Evolutionary conservation across 2,113 vertebrate species (phyloP), one percentile per base, ranked within the genome.

Genomic region (Oceanodroma tethys): DNA sequence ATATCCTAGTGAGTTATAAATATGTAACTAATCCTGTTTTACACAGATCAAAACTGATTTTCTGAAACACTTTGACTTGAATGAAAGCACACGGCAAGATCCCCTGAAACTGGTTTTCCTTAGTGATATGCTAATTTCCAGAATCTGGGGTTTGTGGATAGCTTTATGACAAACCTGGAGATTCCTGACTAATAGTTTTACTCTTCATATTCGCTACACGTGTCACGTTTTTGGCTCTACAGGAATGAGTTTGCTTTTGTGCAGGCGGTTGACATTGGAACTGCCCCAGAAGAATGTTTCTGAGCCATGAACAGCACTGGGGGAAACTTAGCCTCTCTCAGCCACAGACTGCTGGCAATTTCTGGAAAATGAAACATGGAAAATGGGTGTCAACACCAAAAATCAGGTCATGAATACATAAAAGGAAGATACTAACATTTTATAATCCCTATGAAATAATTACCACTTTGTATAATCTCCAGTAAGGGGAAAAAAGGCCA

Each of bases 251-350:
- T 92, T 92, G 1, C 2, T 65, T 88, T 82, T 40, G 18, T 73
- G 11, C 40, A 70, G 32, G 16, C 3, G 2, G 3, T 15, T 93
- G 30, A 13, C 42, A 34, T 30, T 65, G 17, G 29, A 79, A 21
- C 7, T 60, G 2, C 6, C 22, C 9, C 78, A 95, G n/a, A 74
- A 85, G 17, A 73, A 36, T 9, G 3, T 45, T 85, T 71, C 6
- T 81, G 14, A 48, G 22, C 42, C 22, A 48, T 7, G 9, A 67
- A 52, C 8, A 38, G 2, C 1, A 0, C 2, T 63, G 19, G 8
- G 4, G 4, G 18, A 76, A 93, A n/a, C 6, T 43, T 25, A 40
- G 3, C 2, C 4, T 89, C 13, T 34, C 19, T 78, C 20, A 85
- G 10, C 3, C 38, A 71, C 25, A 23, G 18, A n/a, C 16, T 62